phyloP scores from a whole-genome alignment of 2,888 invertebrate genomes.

The Drepanosiphum platanoidis region DNA sequence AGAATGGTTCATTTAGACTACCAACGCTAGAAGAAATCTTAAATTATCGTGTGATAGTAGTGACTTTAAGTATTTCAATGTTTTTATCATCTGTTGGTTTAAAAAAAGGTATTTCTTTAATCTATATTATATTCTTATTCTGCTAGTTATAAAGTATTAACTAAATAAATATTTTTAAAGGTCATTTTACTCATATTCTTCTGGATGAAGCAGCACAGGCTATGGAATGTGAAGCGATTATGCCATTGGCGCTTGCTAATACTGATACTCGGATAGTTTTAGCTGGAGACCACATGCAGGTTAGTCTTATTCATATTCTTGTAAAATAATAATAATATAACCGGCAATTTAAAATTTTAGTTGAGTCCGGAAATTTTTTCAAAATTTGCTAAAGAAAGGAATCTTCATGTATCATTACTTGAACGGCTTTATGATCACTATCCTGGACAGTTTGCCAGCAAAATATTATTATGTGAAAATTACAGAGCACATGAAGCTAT shows the following conservation, averaged over 20 bases:
- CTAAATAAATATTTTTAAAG: constrained; percentile 65
- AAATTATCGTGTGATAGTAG: constrained; percentile 78
- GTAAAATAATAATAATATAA: constrained; percentile 10
- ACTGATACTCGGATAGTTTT: constrained; percentile 79
- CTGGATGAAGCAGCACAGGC: constrained; percentile 89
- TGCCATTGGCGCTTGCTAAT: constrained; percentile 80
- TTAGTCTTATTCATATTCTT: constrained; percentile 61
- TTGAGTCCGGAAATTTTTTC: constrained; percentile 84
- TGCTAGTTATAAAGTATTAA: background rate
- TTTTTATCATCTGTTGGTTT: constrained; percentile 77
- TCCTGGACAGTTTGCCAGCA: constrained; percentile 78
- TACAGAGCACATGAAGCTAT: constrained; percentile 85
- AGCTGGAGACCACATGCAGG: constrained; percentile 86
- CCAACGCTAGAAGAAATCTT: constrained; percentile 79
- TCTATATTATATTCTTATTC: background rate
- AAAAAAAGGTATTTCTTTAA: constrained; percentile 70
- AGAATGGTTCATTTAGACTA: constrained; percentile 73
- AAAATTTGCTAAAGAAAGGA: constrained; percentile 76
- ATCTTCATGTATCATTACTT: constrained; percentile 78
- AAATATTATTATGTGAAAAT: constrained; percentile 82
- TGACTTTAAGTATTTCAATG: constrained; percentile 82
- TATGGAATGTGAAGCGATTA: constrained; percentile 85
- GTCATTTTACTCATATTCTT: constrained; percentile 81
- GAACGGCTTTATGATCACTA: constrained; percentile 83
- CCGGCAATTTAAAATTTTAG: constrained; percentile 67